Base-by-base conservation (phyloP, 2,113 vertebrate species). In the Triplophysa siluroides region DNA sequence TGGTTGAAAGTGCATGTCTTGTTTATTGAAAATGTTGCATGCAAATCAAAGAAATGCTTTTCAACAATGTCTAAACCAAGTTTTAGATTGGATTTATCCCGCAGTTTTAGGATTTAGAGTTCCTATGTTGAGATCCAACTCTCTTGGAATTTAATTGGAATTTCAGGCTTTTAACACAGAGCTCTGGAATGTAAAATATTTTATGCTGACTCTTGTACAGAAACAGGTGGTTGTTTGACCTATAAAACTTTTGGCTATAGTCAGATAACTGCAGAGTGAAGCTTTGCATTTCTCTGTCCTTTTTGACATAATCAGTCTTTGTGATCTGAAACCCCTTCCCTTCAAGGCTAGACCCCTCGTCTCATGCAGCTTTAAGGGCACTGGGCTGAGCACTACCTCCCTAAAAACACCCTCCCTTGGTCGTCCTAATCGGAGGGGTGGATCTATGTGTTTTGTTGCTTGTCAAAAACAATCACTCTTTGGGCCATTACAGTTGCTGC, bases 401-500 rank as follows among this genome's bases (percentile, higher is more conserved):
- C 81, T 84, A 86, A 88, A 84, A 87, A 83, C 71, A 75, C 78
- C 75, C 93, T 93, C 93, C 95, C 94, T 93, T 93, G 93, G 94
- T 92, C 91, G 94, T 65, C 94, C 95, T 98, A 98, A 99, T 99
- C 95, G 96, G 94, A 96, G 95, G 97, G 97, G 98, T 95, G 96
- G 96, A 94, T 94, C 94, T 92, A 95, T 94, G 94, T 96, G 95
- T 98, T 98, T 97, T 98, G 96, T 97, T 97, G 95, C 95, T 95
- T 96, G 96, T 97, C 96, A 96, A 95, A 97, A 98, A 98, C 97
- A 98, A 98, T 98, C 95, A 95, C 91, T 92, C 93, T 92, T 93
- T 93, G 93, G 95, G 94, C 96, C 96, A 97, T 98, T 98, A 98
- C 95, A 96, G 97, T 98, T 97, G 94, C 95, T 96, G 96, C 96